Evolutionary conservation across 2,113 vertebrate genomes (phyloP), one percentile per base, ranked within the genome.

Genomic region (Gasterosteus aculeatus): DNA sequence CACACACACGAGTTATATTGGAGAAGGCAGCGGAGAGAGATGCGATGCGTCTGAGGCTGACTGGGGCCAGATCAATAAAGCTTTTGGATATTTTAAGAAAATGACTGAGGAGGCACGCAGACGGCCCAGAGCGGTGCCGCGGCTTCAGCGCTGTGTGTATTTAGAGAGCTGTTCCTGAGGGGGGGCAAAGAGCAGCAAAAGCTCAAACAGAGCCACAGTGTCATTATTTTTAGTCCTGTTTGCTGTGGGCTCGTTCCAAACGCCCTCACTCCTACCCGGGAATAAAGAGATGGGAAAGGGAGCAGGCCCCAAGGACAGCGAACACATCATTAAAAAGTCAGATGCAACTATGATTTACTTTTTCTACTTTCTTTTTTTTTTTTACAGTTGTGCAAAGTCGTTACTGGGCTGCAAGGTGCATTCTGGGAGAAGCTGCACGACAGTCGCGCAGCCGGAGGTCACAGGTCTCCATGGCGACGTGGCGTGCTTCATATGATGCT

Each of bases 201-300:
- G 91, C 91, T 94, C 91, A 91, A 94, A 92, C 92, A 88, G 82
- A 91, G 88, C 85, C 89, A 89, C 91, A 77, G 81, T 91, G 87
- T 91, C 91, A 92, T 94, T 94, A 92, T 93, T 94, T 94, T 93
- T 93, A 94, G 94, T 88, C 87, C 85, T 92, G 92, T 94, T 94
- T 94, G 87, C 91, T 88, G 68, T 86, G 88, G 87, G 90, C 87
- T 84, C 61, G 79, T 92, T 89, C 75, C 31, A 72, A 89, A 90
- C 70, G 72, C 89, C 89, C 80, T 84, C 83, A 83, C 84, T 89
- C 79, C 85, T 90, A 84, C 83, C 71, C 41, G 33, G 71, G 77
- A 86, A 84, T 77, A 81, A 88, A 83, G 86, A 84, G 77, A 75
- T 74, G 75, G 85, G 75, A 90, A 82, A 87, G 77, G 75, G 87